Evolutionary conservation across 2,797 vertebrate genomes (phyloP).

Genomic region (Amphiprion clarkii): DNA sequence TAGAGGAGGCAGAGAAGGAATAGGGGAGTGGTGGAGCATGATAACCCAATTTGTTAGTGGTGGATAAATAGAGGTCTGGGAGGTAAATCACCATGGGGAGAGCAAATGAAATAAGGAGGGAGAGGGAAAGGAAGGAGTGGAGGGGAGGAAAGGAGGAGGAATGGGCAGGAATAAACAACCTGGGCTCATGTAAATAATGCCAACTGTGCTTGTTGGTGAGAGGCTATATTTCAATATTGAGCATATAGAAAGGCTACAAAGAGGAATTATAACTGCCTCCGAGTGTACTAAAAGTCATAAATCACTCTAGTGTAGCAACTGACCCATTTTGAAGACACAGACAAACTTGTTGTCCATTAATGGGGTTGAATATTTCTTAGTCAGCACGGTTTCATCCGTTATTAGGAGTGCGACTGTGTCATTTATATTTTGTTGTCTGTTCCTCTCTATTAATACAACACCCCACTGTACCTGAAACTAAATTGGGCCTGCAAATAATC

Average conservation of each 20-base stretch:
- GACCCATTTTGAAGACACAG: slow-evolving; percentile 65
- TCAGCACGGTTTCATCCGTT: slow-evolving; percentile 39
- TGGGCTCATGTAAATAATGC: slow-evolving; percentile 79
- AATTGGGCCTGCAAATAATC: slow-evolving; percentile 2
- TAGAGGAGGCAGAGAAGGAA: slow-evolving; percentile 53
- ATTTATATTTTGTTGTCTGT: slow-evolving; percentile 17
- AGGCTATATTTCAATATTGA: slow-evolving; percentile 79
- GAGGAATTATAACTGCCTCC: slow-evolving; percentile 66
- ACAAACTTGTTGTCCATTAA: slow-evolving; percentile 50
- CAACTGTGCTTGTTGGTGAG: slow-evolving; percentile 59
- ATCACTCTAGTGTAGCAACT: slow-evolving; percentile 62
- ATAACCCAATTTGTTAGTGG: slow-evolving; percentile 84
- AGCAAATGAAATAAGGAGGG: slow-evolving; percentile 78
- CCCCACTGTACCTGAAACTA: slow-evolving; percentile 9
- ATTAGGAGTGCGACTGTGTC: slow-evolving; percentile 12
- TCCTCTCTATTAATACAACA: slow-evolving; percentile 28
- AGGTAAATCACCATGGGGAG: slow-evolving; percentile 79
- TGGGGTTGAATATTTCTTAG: slow-evolving; percentile 37
- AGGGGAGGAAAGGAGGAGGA: slow-evolving; percentile 41
- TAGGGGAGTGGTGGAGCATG: slow-evolving; percentile 71
- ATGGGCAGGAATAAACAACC: slow-evolving; percentile 70
- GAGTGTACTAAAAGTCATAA: slow-evolving; percentile 61
- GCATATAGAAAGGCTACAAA: slow-evolving; percentile 68
- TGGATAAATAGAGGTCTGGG: slow-evolving; percentile 82
- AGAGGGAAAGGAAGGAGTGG: slow-evolving; percentile 48